These are phyloP conservation scores for Physella acuta DNA, from an alignment of 1,140 invertebrate species.

Conservation along the genomic window DNA sequence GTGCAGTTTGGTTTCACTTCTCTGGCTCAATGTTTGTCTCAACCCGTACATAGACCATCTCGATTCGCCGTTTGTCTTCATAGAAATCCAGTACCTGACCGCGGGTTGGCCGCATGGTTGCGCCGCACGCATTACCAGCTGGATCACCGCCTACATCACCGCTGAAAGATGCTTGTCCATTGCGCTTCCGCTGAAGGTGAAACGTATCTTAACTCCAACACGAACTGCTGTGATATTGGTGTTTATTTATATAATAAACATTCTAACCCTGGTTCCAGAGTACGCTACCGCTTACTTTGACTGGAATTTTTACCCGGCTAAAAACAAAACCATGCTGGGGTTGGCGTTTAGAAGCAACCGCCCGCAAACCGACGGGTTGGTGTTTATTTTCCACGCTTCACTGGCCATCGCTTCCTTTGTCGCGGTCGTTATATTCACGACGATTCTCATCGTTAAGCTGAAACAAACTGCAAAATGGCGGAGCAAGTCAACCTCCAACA, in stretches of 20 bases:
- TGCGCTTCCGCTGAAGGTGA: neutral
- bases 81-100: slow-evolving; percentile 4
- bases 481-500: neutral
- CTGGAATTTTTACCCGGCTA: neutral
- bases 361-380: neutral
- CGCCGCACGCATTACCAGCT: neutral
- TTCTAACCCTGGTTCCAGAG: neutral
- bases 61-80: neutral
- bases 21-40: neutral
- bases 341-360: neutral
- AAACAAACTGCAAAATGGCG: neutral
- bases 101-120: neutral
- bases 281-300: neutral
- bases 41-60: neutral
- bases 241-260: neutral
- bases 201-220: neutral
- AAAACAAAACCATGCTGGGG: slow-evolving; percentile 2
- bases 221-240: neutral
- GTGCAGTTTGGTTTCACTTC: neutral
- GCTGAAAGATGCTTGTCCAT: slow-evolving; percentile 7
- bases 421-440: neutral
- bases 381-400: neutral
- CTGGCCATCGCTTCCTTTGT: neutral
- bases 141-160: slow-evolving; percentile 8
- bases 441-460: neutral